phyloP scores from a whole-genome alignment of 2,113 vertebrate species.

The Pelecanoides urinatrix region DNA sequence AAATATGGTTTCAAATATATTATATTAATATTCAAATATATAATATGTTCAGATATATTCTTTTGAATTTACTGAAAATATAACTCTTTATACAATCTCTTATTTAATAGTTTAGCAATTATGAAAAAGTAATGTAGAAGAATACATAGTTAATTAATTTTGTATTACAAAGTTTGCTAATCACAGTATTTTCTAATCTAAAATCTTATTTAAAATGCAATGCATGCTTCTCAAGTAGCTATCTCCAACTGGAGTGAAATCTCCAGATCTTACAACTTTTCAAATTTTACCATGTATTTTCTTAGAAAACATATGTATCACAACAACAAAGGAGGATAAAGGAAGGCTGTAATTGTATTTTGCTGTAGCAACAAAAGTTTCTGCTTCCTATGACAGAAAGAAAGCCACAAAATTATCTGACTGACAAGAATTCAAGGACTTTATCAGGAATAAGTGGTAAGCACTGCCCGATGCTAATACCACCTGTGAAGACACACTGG shows the following conservation, averaged over 20 bases:
- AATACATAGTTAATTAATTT: background rate
- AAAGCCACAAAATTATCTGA: background rate
- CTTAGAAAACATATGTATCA: rapidly evolving
- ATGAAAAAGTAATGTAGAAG: background rate
- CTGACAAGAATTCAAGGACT: background rate
- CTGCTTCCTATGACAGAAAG: background rate
- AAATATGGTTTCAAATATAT: background rate
- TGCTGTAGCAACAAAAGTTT: background rate
- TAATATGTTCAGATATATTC: background rate
- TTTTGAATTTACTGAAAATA: background rate
- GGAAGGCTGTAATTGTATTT: background rate
- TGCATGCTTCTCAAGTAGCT: background rate
- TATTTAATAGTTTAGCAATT: background rate
- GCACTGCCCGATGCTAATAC: background rate
- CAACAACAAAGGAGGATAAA: background rate
- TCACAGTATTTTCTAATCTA: background rate
- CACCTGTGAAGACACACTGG: background rate
- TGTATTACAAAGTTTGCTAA: background rate
- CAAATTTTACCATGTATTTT: background rate
- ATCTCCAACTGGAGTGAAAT: background rate
- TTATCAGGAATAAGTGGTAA: background rate
- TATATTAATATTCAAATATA: background rate
- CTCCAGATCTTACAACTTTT: background rate
- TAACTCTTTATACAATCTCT: background rate
- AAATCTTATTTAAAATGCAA: background rate